Evolutionary conservation across 2,888 invertebrate species (phyloP).

Genomic region (Nymphalis urticae): DNA sequence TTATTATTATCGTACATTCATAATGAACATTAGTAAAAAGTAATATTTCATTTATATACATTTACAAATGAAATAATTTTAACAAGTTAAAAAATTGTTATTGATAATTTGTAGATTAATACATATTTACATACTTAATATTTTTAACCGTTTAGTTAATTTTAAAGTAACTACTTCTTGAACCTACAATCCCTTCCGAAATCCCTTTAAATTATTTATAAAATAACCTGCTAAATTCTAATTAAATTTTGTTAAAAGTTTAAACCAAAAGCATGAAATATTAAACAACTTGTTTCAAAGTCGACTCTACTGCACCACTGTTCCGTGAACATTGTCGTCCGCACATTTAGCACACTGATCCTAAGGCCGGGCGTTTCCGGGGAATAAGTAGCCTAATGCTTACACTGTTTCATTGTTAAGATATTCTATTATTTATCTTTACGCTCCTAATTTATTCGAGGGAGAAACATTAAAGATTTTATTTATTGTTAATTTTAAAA

Average conservation of each 20-base stretch:
- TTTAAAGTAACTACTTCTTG: too few relatives aligned
- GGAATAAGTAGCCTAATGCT: constrained; percentile 42
- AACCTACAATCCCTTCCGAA: too few relatives aligned
- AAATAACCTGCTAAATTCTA: too few relatives aligned
- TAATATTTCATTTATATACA: too few relatives aligned
- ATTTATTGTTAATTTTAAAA: too few relatives aligned
- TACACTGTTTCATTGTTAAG: constrained; percentile 41
- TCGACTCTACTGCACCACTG: constrained; percentile 46
- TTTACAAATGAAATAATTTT: too few relatives aligned
- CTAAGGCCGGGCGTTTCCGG: constrained; percentile 38
- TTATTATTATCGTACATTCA: neutral
- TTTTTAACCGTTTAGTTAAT: too few relatives aligned
- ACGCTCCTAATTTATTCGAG: constrained; percentile 1
- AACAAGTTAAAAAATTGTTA: too few relatives aligned
- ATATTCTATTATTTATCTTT: constrained; percentile 26
- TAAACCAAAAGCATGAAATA: neutral
- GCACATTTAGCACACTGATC: constrained; percentile 63
- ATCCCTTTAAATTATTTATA: too few relatives aligned
- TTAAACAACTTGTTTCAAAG: neutral
- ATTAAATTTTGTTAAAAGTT: too few relatives aligned
- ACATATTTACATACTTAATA: too few relatives aligned
- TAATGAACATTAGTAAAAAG: neutral
- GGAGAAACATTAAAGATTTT: neutral
- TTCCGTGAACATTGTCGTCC: constrained; percentile 62
- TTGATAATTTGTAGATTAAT: too few relatives aligned